A percentile compares a stretch with the other conserved stretches of the same genome.
These are phyloP conservation scores for Macaria liturata DNA, from an alignment of 2,888 invertebrate species.

Conservation along the genomic window DNA sequence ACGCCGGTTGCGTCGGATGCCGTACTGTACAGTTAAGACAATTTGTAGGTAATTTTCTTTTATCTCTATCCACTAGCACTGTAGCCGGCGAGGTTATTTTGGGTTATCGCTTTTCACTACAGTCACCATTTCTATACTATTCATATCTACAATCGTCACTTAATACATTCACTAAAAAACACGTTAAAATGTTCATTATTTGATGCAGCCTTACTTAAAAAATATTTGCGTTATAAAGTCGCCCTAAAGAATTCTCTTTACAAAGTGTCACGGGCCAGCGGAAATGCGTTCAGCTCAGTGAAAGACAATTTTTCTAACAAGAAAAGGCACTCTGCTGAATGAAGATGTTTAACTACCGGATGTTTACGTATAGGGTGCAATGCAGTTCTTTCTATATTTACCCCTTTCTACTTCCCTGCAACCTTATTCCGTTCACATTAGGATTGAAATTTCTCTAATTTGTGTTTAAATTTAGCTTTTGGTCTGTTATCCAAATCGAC, in stretches of 20 bases:
- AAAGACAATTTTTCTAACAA: constrained; percentile 47
- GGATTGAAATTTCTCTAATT: constrained; percentile 15
- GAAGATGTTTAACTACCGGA: constrained; percentile 62
- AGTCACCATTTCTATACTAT: not conserved
- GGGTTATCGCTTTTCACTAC: constrained; percentile 10
- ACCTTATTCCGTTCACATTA: constrained; percentile 1
- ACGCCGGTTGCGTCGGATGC: constrained; percentile 62
- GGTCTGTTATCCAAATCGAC: constrained; percentile 37
- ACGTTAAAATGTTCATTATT: no score
- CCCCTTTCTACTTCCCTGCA: constrained; percentile 1
- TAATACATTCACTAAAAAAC: no score
- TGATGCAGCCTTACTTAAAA: not conserved
- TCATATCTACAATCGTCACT: no score
- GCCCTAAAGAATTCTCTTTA: constrained; percentile 16
- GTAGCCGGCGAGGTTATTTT: constrained; percentile 11
- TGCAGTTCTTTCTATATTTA: constrained; percentile 18
- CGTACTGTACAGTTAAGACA: constrained; percentile 50
- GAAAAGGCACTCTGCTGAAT: constrained; percentile 61
- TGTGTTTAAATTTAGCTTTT: constrained; percentile 1
- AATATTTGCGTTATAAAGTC: constrained; percentile 5
- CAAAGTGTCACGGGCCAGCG: constrained; percentile 23
- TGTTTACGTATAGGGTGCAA: constrained; percentile 49
- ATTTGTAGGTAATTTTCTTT: constrained; percentile 34
- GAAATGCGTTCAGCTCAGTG: constrained; percentile 32
- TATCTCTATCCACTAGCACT: constrained; percentile 19